phyloP scores from a whole-genome alignment of 2,113 vertebrate genomes.

The Nestor notabilis region DNA sequence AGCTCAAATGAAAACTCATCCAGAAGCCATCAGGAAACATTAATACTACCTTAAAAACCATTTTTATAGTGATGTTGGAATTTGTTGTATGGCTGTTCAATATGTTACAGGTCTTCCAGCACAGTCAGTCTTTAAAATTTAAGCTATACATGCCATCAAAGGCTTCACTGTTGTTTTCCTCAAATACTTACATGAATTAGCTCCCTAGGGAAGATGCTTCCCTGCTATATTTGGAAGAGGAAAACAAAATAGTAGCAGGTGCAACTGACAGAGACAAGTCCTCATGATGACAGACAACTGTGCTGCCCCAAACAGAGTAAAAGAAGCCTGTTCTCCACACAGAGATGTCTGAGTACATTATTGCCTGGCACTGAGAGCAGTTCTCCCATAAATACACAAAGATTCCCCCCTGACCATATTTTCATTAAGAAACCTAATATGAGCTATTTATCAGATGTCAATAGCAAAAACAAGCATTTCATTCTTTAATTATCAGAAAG shows the following conservation, averaged over 20 bases:
- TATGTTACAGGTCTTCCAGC: neutral
- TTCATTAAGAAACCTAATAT: neutral
- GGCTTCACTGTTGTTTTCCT: neutral
- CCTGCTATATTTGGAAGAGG: neutral
- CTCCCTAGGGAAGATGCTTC: neutral
- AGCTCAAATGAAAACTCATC: neutral
- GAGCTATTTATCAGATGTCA: neutral
- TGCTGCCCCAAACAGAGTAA: neutral
- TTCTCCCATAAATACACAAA: neutral
- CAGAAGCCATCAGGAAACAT: neutral
- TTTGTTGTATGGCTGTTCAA: neutral
- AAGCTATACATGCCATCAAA: neutral
- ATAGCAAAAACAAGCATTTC: neutral
- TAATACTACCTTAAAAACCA: neutral
- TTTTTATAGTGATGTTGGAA: neutral
- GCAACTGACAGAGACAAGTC: neutral
- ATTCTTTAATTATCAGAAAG: neutral
- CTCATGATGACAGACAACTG: neutral
- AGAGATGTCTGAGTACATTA: neutral
- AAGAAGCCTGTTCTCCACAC: neutral
- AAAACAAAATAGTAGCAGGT: neutral
- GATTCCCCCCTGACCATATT: neutral
- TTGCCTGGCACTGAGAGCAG: rapidly evolving
- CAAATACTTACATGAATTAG: neutral
- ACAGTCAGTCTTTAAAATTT: neutral